Base-by-base conservation (phyloP, 2,113 vertebrate species). In the Melospiza melodia region DNA sequence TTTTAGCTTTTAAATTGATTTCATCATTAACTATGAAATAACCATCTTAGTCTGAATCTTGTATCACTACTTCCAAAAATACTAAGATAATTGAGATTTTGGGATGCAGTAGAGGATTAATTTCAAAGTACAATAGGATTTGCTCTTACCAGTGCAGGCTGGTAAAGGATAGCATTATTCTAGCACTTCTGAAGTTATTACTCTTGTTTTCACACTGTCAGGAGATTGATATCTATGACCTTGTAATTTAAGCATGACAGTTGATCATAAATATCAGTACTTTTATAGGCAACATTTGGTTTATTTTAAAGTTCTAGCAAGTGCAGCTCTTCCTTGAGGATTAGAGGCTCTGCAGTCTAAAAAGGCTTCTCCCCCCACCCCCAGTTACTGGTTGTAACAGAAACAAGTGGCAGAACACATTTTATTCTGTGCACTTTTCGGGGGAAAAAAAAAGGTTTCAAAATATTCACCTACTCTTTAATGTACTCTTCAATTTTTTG, bases 221-320 rank as follows among this genome's bases (percentile, higher is more conserved):
- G 35, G 48, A 87, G 49, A 33, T 11, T 27, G 65, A 1, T 58
- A 58, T 17, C 62, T 17, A 6, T 44, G 35, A 82, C 35, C 33
- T 84, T 48, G 10, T 41, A 44, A 62, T 91, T 71, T 41, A 87
- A 71, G 30, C 41, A 67, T 37, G 35, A n/a, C 20, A 91, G 49
- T 16, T 73, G 49, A 84, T 82, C 17, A 69, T 63, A 65, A 92
- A 31, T 73, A 85, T 4, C 31, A 71, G 23, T 59, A 41, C 74
- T 87, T 84, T 57, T 44, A 44, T 22, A 65, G 31, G 31, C 73
- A 84, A 69, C 28, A 71, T 54, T 23, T 44, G 77, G n/a, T 58
- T 93, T 69, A 57, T 57, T 90, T 90, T 55, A 41, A 84, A 93
- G 7, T 79, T 88, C 62, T 87, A 7, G n/a, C 7, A 9, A 68